phyloP scores from a whole-genome alignment of 1,140 invertebrate species.

The Aphis craccivora region DNA sequence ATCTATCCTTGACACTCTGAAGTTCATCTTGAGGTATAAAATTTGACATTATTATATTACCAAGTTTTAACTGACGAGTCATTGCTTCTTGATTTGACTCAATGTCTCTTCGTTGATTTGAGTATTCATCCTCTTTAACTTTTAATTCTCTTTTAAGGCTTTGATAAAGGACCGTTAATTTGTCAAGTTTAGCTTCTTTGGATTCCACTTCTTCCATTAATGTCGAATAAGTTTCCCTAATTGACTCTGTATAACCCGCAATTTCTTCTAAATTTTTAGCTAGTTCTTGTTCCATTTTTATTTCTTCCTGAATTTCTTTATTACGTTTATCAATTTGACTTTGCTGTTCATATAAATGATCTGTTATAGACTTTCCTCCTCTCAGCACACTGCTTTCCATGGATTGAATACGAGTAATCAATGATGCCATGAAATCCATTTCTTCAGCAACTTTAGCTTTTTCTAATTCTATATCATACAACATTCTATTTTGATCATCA shows the following conservation, averaged over 20 bases:
- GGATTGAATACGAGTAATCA: constrained; percentile 69
- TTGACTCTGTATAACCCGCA: constrained; percentile 86
- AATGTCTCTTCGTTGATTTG: constrained; percentile 79
- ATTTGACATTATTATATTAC: constrained; percentile 92
- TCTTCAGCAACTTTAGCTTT: constrained; percentile 69
- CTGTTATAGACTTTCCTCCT: constrained; percentile 86
- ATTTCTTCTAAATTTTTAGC: constrained; percentile 85
- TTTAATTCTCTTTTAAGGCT: constrained; percentile 74
- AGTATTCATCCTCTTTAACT: constrained; percentile 84
- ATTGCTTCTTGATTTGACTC: constrained; percentile 83
- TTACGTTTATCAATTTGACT: constrained; percentile 80
- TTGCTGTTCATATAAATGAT: constrained; percentile 90
- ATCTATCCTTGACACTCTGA: constrained; percentile 78
- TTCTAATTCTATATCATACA: constrained; percentile 69
- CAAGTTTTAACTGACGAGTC: constrained; percentile 79
- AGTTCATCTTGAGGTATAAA: constrained; percentile 94
- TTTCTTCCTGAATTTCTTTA: constrained; percentile 84
- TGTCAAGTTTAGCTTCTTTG: constrained; percentile 88
- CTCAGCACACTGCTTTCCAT: constrained; percentile 88
- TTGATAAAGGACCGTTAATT: constrained; percentile 73
- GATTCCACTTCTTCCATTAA: constrained; percentile 91
- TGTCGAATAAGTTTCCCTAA: constrained; percentile 84
- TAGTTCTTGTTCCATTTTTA: constrained; percentile 79
- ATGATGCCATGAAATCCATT: constrained; percentile 67
- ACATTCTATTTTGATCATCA: constrained; percentile 68